Percentiles rank a stretch among this genome's conserved stretches.
Conservation (phyloP, 2,797 vertebrate genomes). For the Pipistrellus pipistrellus region DNA sequence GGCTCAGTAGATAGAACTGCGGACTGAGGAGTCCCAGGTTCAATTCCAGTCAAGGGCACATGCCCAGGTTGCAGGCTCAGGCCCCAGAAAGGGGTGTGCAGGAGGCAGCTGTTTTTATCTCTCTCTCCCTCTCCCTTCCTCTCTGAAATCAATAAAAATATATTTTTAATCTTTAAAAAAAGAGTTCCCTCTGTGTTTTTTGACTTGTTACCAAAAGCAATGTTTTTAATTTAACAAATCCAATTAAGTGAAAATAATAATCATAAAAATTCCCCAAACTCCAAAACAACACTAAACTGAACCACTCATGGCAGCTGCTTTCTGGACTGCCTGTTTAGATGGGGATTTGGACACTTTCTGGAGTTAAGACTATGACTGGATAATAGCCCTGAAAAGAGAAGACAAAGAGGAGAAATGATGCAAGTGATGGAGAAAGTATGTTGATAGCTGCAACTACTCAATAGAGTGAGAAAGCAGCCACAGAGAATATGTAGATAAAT, state of each 20-base stretch:
- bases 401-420: background rate
- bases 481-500: background rate
- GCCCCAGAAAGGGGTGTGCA: too few relatives aligned
- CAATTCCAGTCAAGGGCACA: background rate
- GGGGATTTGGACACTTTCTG: background rate
- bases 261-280: background rate
- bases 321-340: background rate
- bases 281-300: background rate
- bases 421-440: background rate
- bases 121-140: background rate
- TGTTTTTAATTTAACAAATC: conserved; percentile 7
- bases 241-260: background rate
- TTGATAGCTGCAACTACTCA: background rate
- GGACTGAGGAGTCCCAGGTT: background rate
- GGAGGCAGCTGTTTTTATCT: background rate
- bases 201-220: conserved; percentile 12
- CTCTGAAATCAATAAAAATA: background rate
- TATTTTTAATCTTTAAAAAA: background rate
- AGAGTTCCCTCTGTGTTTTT: background rate
- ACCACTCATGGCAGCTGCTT: background rate
- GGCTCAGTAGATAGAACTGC: background rate
- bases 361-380: background rate
- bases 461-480: background rate
- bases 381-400: background rate
- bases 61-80: background rate